phyloP scores from a whole-genome alignment of 2,113 vertebrate species.

The Phyllostomus hastatus region DNA sequence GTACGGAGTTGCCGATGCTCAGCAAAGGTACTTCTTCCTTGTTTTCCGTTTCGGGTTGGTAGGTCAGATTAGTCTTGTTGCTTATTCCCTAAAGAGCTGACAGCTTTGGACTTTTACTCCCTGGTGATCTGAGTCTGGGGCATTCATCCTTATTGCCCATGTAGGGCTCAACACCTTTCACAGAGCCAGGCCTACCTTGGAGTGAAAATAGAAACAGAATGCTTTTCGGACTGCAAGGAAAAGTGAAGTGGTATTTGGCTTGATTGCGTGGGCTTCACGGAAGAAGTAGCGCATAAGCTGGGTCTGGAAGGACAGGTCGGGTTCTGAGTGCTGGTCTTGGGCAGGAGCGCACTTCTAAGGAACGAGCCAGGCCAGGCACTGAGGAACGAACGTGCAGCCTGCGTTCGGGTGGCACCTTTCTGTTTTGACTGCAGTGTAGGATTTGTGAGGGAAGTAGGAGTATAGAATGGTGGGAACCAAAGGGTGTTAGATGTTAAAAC shows the following conservation, averaged over 20 bases:
- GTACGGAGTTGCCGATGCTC: background rate
- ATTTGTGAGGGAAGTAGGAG: background rate
- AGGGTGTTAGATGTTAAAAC: background rate
- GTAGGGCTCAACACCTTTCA: background rate
- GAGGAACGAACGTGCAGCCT: background rate
- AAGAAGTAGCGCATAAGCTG: background rate
- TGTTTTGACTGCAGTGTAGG: background rate
- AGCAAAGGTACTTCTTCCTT: background rate
- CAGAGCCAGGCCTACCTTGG: background rate
- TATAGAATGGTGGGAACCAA: background rate
- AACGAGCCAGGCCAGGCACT: background rate
- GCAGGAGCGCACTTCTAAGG: background rate
- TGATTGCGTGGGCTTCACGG: background rate
- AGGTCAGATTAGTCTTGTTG: background rate
- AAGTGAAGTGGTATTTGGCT: background rate
- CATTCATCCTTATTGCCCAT: background rate
- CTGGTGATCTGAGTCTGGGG: background rate
- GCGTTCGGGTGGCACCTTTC: background rate
- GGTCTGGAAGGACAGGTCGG: background rate
- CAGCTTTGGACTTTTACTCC: constrained; percentile 7
- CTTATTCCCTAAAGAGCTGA: background rate
- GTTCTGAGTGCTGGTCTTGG: background rate
- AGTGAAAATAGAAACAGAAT: constrained; percentile 20
- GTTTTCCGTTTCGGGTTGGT: background rate
- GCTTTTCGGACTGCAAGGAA: background rate